Percentiles rank a stretch among this genome's conserved stretches.
These are phyloP conservation scores for Meda fulgida DNA, from an alignment of 2,797 vertebrate genomes.

Conservation along the genomic window DNA sequence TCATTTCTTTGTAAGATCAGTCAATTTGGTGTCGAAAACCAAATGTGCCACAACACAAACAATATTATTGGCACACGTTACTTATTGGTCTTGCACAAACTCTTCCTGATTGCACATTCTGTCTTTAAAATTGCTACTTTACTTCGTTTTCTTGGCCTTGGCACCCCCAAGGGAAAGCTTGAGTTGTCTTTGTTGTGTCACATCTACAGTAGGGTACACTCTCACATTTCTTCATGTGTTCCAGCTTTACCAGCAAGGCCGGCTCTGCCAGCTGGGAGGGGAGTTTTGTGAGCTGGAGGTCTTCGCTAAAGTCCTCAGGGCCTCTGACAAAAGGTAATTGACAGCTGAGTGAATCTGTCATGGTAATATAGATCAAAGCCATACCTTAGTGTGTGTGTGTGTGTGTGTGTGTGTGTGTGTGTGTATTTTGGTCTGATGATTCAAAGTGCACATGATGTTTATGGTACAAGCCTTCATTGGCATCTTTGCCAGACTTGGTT, in stretches of 20 bases:
- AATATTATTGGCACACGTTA: not conserved
- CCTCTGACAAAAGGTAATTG: constrained; percentile 95
- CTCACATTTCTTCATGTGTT: constrained; percentile 60
- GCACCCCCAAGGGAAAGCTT: constrained; percentile 47
- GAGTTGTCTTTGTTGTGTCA: constrained; percentile 48
- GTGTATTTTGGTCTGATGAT: constrained; percentile 16
- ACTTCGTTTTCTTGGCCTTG: constrained; percentile 35
- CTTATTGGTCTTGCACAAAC: constrained; percentile 39
- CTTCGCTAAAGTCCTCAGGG: constrained; percentile 97
- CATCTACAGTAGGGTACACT: constrained; percentile 43
- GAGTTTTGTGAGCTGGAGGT: constrained; percentile 99
- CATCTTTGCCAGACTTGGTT: not conserved
- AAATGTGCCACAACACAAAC: constrained; percentile 10
- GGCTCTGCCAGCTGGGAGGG: constrained; percentile 97
- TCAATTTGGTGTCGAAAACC: not conserved
- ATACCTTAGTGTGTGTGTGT: not conserved
- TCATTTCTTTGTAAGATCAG: not conserved
- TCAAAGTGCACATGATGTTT: constrained; percentile 27
- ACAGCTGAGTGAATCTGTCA: constrained; percentile 27
- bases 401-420: not conserved
- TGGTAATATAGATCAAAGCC: not conserved
- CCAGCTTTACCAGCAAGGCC: constrained; percentile 98
- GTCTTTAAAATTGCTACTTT: constrained; percentile 28
- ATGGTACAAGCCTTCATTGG: not conserved
- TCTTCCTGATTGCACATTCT: constrained; percentile 41